phyloP scores from a whole-genome alignment of 2,888 invertebrate genomes.

The Venustoraphidia nigricollis region DNA sequence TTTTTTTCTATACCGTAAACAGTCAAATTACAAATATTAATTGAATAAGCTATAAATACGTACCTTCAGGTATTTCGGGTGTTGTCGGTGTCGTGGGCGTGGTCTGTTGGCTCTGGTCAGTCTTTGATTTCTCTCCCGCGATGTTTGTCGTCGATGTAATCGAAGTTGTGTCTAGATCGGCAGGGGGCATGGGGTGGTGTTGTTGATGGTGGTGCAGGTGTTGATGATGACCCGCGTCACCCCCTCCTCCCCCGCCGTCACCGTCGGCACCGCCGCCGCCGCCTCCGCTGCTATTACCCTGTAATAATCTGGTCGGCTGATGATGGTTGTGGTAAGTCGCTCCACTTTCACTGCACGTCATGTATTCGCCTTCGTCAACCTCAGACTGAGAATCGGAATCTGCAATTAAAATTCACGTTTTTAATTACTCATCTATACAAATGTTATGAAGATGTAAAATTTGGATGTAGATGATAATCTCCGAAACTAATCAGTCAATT shows the following conservation, averaged over 20 bases:
- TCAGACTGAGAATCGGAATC: constrained; percentile 21
- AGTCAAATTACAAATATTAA: background rate
- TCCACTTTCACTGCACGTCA: too few relatives aligned
- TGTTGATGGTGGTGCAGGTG: too few relatives aligned
- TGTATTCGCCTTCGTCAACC: constrained; percentile 15
- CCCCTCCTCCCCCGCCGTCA: background rate
- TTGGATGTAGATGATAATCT: too few relatives aligned
- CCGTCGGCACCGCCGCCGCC: background rate
- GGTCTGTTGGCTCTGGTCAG: constrained; percentile 30
- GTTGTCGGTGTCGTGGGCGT: constrained; percentile 26
- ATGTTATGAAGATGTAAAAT: too few relatives aligned
- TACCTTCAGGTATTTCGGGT: constrained; percentile 12
- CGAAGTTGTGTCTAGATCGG: too few relatives aligned
- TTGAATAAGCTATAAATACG: background rate
- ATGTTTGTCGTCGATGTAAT: constrained; percentile 2
- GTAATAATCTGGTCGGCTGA: too few relatives aligned
- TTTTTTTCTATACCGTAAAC: too few relatives aligned
- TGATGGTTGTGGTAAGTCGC: too few relatives aligned
- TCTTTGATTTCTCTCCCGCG: constrained; percentile 25
- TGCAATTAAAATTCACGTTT: constrained; percentile 10
- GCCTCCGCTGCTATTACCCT: background rate
- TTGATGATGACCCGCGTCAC: too few relatives aligned
- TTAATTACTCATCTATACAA: too few relatives aligned
- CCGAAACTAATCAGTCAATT: too few relatives aligned
- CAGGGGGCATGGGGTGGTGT: too few relatives aligned